Percentiles rank a stretch among this genome's conserved stretches.
Evolutionary conservation across 2,888 invertebrate genomes (phyloP).

Genomic region (Xylophagus ater): DNA sequence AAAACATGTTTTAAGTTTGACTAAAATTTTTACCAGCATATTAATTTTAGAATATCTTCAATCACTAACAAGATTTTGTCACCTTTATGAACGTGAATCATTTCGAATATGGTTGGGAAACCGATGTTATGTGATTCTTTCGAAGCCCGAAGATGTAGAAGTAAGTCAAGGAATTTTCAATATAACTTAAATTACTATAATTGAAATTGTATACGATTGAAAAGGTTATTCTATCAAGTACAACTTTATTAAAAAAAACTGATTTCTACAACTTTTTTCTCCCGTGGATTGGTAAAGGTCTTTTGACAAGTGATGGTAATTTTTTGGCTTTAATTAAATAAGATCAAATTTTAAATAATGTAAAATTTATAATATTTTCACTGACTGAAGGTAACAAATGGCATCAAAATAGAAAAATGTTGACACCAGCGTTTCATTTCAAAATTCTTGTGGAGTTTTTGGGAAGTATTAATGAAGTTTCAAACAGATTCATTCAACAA

Average conservation of each 20-base stretch:
- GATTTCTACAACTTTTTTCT: conserved; percentile 33
- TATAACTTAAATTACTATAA: neutral
- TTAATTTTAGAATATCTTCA: too few relatives aligned
- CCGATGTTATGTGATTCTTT: conserved; percentile 21
- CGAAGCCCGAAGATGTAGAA: conserved; percentile 26
- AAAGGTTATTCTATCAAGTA: conserved; percentile 32
- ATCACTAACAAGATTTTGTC: too few relatives aligned
- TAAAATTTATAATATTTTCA: neutral
- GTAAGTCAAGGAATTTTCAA: conserved; percentile 17
- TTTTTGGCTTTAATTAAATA: too few relatives aligned
- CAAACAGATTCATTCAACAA: conserved; percentile 39
- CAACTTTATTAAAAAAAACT: conserved; percentile 40
- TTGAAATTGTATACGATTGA: neutral
- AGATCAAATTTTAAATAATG: neutral
- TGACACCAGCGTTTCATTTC: conserved; percentile 45
- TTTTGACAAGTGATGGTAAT: conserved; percentile 39
- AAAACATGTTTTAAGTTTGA: too few relatives aligned
- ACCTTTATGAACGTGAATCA: conserved; percentile 17
- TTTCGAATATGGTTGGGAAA: conserved; percentile 24
- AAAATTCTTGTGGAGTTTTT: conserved; percentile 42
- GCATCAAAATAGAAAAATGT: conserved; percentile 43
- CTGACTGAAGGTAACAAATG: conserved; percentile 35
- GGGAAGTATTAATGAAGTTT: conserved; percentile 40
- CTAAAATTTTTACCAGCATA: too few relatives aligned
- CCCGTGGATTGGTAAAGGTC: conserved; percentile 42